A percentile compares a stretch with the other conserved stretches of the same genome.
Conservation (phyloP, 2,888 invertebrate genomes). For the Campoplex nolae region DNA sequence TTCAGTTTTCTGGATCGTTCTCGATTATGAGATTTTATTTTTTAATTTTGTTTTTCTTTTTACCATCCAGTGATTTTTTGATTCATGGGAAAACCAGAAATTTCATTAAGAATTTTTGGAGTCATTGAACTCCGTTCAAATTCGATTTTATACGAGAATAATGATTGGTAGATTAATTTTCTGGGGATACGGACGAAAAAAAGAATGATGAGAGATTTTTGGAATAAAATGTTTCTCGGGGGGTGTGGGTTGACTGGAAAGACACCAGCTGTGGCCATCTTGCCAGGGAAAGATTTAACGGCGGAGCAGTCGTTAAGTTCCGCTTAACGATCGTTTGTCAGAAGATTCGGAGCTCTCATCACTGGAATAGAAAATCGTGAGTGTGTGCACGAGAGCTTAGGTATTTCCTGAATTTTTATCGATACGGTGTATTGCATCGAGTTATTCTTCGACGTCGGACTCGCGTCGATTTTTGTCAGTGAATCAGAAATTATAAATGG, state of each 20-base stretch:
- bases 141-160: not conserved
- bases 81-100: not conserved
- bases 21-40: too few species aligned
- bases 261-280: conserved; percentile 81
- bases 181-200: not conserved
- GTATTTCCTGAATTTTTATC: conserved; percentile 54
- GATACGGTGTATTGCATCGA: conserved; percentile 34
- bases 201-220: not conserved
- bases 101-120: not conserved
- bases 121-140: not conserved
- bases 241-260: conserved; percentile 13
- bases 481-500: conserved; percentile 79
- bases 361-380: conserved; percentile 78
- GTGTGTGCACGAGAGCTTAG: conserved; percentile 8
- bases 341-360: conserved; percentile 73
- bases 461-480: conserved; percentile 1
- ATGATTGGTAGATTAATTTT: not conserved
- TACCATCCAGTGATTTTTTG: too few species aligned
- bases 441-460: not conserved
- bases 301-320: conserved; percentile 78
- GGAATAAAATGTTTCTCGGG: conserved; percentile 1
- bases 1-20: not conserved
- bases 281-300: conserved; percentile 78
- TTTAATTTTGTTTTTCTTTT: too few species aligned
- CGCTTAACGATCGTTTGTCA: conserved; percentile 80